Evolutionary conservation across 2,797 vertebrate species (phyloP), one percentile per base, ranked within the genome.

Genomic region (Parauchenoglanis ngamensis): DNA sequence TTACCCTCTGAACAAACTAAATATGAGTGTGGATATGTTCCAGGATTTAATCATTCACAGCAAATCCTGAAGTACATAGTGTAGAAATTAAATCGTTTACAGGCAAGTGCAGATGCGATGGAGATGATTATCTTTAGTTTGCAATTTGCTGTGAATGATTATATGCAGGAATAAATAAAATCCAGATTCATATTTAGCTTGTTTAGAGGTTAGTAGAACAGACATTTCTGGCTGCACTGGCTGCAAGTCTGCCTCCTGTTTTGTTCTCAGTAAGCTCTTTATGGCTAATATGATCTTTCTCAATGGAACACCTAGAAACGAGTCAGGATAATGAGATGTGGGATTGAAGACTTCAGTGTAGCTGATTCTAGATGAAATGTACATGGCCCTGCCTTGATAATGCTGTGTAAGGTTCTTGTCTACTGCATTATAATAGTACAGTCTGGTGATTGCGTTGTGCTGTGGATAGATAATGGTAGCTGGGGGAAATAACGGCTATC

Each of bases 401-500:
- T 11, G 35, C 31, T 80, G 57, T n/a, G 57, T n/a, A 44, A 61
- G 78, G 21, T 44, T 25, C 4, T 44, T 44, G 35, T 79, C 54
- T 79, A 44, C 57, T 44, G 11, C 57, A 13, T 59, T 57, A 25
- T 25, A 35, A 79, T 57, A 56, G 52, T 21, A 28, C 21, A 79
- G 25, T 76, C 23, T 68, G 28, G 80, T 67, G 13, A 56, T 79
- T 57, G 57, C 61, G 31, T 54, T 61, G 61, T 65, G 19, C 19
- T 35, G 40, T 49, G 57, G 65, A 52, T 70, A 13, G 73, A 44
- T 80, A 68, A 68, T 75, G 76, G 73, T 85, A 35, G 81, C 86
- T 82, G 68, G 46, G 6, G 86, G 89, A 87, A 76, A 73, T 89
- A 77, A 85, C 81, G 19, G 35, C 28, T 70, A 44, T 85, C 72